phyloP scores from a whole-genome alignment of 2,797 vertebrate genomes.

The Prionace glauca region DNA sequence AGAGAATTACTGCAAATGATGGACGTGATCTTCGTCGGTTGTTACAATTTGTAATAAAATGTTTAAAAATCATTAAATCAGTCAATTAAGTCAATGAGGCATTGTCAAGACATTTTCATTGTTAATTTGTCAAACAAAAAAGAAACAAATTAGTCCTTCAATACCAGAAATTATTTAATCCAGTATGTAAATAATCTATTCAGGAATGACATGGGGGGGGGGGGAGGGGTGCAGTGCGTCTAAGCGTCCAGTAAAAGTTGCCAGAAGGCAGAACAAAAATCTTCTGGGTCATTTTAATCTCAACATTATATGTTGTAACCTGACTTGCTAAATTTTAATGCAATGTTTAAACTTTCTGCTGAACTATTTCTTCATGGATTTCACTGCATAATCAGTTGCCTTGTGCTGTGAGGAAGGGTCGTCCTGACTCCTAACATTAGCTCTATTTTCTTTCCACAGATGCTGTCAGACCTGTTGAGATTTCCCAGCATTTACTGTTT shows the following conservation, averaged over 20 bases:
- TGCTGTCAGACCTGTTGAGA: no score
- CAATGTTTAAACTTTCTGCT: not conserved
- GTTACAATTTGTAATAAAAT: not conserved
- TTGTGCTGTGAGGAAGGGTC: no score
- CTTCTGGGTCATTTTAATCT: not conserved
- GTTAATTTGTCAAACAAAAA: not conserved
- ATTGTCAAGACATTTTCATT: not conserved
- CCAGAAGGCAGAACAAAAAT: not conserved
- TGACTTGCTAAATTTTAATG: not conserved
- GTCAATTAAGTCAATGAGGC: not conserved
- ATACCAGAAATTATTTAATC: not conserved
- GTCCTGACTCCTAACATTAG: no score
- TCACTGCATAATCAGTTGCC: not conserved
- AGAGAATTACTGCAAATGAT: not conserved
- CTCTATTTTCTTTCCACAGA: no score
- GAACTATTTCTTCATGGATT: not conserved
- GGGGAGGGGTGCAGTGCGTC: no score
- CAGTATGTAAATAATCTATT: not conserved
- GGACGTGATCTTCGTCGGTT: not conserved
- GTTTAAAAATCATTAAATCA: not conserved
- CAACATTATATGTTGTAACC: not conserved
- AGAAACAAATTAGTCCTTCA: not conserved
- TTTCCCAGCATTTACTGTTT: no score
- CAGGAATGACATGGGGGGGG: not conserved
- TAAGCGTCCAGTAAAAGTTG: not conserved